Evolutionary conservation across 2,113 vertebrate species (phyloP).

Genomic region (Tinamus guttatus): DNA sequence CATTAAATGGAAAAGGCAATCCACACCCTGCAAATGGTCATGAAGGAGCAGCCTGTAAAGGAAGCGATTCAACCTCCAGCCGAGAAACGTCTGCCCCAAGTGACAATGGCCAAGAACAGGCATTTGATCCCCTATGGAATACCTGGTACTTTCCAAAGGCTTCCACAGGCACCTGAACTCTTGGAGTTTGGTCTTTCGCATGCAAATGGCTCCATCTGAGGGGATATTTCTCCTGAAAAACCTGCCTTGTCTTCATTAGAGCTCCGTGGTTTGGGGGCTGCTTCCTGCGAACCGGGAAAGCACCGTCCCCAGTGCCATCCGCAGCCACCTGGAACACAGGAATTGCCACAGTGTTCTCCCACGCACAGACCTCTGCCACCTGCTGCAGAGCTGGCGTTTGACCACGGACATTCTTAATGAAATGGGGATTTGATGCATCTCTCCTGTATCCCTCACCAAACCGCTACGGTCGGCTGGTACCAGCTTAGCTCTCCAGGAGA

Average conservation of each 20-base stretch:
- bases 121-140: not conserved
- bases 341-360: not conserved
- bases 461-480: not conserved
- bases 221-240: not conserved
- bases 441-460: not conserved
- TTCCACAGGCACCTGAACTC: not conserved
- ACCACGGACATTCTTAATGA: not conserved
- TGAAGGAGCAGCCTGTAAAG: not conserved
- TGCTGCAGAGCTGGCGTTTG: not conserved
- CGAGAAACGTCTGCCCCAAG: not conserved
- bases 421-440: not conserved
- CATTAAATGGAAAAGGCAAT: too few relatives aligned
- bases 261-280: too few relatives aligned
- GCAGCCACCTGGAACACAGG: not conserved
- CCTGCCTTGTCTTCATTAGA: not conserved
- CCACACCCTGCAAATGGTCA: too few relatives aligned
- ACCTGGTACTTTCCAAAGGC: not conserved
- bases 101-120: not conserved
- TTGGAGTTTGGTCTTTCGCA: not conserved
- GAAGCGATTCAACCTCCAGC: not conserved
- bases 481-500: not conserved
- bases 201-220: not conserved
- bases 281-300: not conserved
- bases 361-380: not conserved
- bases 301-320: fast-evolving